These are phyloP conservation scores for Cepphus grylle DNA, from an alignment of 2,113 vertebrate species.

Conservation along the genomic window DNA sequence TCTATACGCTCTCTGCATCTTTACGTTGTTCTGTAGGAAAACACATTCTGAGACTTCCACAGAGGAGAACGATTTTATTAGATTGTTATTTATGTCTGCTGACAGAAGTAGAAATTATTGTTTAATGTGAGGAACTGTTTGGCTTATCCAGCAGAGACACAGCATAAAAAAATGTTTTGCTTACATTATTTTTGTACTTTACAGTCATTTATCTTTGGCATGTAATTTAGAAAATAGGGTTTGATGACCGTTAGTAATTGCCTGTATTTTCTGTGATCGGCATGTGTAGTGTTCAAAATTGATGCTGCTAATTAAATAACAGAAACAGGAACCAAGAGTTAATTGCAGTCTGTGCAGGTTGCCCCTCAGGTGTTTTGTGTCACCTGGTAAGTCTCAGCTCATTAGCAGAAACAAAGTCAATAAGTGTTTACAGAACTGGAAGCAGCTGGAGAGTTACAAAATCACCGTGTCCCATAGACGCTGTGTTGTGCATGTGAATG, in stretches of 20 bases:
- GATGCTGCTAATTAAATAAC: slow-evolving; percentile 60
- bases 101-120: neutral
- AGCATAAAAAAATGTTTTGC: neutral
- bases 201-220: neutral
- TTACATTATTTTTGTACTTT: slow-evolving; percentile 1
- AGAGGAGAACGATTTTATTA: neutral
- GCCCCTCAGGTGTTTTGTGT: slow-evolving; percentile 41
- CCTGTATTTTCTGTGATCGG: slow-evolving; percentile 20
- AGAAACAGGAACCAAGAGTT: slow-evolving; percentile 41
- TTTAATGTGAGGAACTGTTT: neutral
- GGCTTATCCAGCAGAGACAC: neutral
- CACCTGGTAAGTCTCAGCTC: slow-evolving; percentile 32
- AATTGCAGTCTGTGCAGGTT: slow-evolving; percentile 43
- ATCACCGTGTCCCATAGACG: neutral
- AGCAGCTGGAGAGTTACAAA: slow-evolving; percentile 26
- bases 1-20: neutral
- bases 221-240: slow-evolving; percentile 23
- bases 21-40: neutral
- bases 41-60: neutral
- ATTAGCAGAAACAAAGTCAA: slow-evolving; percentile 52
- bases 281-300: neutral
- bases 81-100: neutral
- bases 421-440: slow-evolving; percentile 40
- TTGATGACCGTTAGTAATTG: slow-evolving; percentile 23
- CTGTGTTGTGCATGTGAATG: neutral